Base-by-base conservation (phyloP, 2,113 vertebrate species). In the Spermophilus dauricus region DNA sequence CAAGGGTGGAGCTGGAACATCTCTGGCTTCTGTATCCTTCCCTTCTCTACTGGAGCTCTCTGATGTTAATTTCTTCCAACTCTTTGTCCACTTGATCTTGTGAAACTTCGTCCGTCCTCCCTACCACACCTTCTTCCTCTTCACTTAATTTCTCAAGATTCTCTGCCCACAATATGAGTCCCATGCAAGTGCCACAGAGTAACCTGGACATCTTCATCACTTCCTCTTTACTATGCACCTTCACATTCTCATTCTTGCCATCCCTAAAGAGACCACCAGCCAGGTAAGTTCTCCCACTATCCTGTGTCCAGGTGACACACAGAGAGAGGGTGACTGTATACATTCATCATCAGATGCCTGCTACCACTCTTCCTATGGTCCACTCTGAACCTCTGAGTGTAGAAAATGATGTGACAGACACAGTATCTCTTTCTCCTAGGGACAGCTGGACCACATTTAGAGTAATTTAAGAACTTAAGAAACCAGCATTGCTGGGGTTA, bases 311-410 rank as follows among this genome's bases (percentile, higher is more conserved):
- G 4, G 0, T 39, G 30, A 70, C 48, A 53, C 58, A 51, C 17
- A 73, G 3, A 34, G n/a, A 73, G 6, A 42, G 0, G 0, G 72
- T 30, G 39, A 70, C 11, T 45, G 30, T 28, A 8, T 3, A 37
- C 26, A 63, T 51, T 14, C 0, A 0, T 3, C 24, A 63, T 4
- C 12, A 26, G 11, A 69, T 63, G n/a, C 2, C 51, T 73, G n/a
- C 63, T n/a, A 13, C 11, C 18, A 18, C 1, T 78, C 32, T 92
- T 86, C 34, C 70, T 4, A 26, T 1, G 86, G 45, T 48, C 65
- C 34, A 13, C 1, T 13, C 1, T 1, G 30, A 78, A 42, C 53
- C 65, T 24, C 78, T 34, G 75, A 51, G 95, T 48, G 30, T 63
- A 45, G 67, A 84, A 39, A 80, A 58, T 45, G 24, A 61, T 34